Base-by-base conservation (phyloP, 2,888 invertebrate genomes). In the Silvanus unidentatus region DNA sequence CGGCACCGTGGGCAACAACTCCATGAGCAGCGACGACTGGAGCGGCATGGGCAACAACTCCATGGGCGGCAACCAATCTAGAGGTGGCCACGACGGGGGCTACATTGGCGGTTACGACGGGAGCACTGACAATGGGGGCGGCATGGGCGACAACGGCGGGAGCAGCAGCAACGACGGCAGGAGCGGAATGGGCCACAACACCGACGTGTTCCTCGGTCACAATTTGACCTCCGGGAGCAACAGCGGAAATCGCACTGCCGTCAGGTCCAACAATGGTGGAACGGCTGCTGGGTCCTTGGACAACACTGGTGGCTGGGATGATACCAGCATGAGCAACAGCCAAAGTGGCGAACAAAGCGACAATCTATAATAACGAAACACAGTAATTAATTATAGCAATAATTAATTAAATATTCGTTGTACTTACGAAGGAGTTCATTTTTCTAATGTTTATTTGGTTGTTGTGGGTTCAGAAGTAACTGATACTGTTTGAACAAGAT, bases 241-340 rank as follows among this genome's bases (percentile, higher is more conserved):
- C 55, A 13, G 64, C 53, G 5, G 59, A 58, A 42, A 64, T 60
- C n/a, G 54, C 50, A 44, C 63, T 63, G 16, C 63, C 61, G 35
- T 64, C 64, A 22, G 57, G 55, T 16, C 62, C 64, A 9, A 59
- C 53, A 5, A 63, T 43, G 12, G 60, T 62, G n/a, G 58, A 52
- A 39, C 55, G 60, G 39, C 53, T 50, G 54, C 62, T 63, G 6
- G 63, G 63, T 47, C 63, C 63, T 52, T 64, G 64, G 16, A 65
- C 47, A 29, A 64, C 55, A 15, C 37, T 12, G 10, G 41, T 28
- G 11, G 32, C 13, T 50, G 42, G 22, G 12, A 57, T 32, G 6
- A 58, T 12, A 15, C 59, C 49, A 34, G 62, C 61, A 30, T 57
- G 54, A 43, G 59, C 52, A 28, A 49, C 53, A 37, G 60, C 61